Evolutionary conservation across 2,113 vertebrate genomes (phyloP).

Genomic region (Paradisaea rubra): DNA sequence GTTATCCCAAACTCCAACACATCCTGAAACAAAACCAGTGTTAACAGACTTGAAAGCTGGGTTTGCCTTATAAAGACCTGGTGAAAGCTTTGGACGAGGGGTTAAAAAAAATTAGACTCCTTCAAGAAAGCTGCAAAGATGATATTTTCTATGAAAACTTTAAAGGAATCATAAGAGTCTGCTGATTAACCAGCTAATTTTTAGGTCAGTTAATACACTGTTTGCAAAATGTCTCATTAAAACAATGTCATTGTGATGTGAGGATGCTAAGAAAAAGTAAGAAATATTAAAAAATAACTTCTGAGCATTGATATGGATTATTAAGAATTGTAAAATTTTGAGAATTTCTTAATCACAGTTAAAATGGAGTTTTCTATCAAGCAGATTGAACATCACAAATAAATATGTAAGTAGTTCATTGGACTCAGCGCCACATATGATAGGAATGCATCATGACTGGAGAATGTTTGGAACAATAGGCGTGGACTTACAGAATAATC

Average conservation of each 20-base stretch:
- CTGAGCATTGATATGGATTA: neutral
- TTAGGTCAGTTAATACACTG: neutral
- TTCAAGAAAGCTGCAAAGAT: neutral
- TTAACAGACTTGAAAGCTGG: neutral
- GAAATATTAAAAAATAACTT: neutral
- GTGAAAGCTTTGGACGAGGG: neutral
- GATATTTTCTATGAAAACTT: neutral
- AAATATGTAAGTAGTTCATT: neutral
- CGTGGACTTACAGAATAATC: neutral
- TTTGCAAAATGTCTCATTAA: neutral
- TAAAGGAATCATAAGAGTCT: neutral
- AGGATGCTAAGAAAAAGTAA: neutral
- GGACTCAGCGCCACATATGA: neutral
- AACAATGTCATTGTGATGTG: neutral
- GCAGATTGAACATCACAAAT: neutral
- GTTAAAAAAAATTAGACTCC: neutral
- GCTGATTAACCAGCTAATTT: neutral
- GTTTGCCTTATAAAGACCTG: neutral
- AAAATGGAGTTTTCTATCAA: neutral
- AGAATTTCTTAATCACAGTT: neutral
- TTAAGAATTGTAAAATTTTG: neutral
- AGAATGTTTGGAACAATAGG: neutral
- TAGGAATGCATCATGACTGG: fast-evolving
- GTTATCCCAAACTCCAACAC: constrained; percentile 79
- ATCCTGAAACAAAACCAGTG: constrained; percentile 56